Percentiles rank a stretch among this genome's conserved stretches.
Evolutionary conservation across 2,113 vertebrate genomes (phyloP).

Genomic region (Mustela nigripes): DNA sequence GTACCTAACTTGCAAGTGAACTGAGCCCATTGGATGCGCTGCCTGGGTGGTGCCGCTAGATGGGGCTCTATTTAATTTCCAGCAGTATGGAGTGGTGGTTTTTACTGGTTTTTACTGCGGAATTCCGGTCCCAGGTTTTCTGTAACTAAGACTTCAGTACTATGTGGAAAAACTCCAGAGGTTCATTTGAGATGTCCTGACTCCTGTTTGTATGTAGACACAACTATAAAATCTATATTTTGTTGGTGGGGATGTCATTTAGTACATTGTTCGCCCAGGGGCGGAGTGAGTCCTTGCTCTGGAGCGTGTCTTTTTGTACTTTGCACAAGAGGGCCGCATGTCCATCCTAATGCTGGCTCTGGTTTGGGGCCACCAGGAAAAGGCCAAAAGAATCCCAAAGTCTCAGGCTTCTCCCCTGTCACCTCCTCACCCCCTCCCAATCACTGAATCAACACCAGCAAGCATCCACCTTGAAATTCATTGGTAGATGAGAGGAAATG

Average conservation of each 20-base stretch:
- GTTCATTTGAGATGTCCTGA: not conserved
- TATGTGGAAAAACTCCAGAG: not conserved
- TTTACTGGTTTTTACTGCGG: constrained; percentile 29
- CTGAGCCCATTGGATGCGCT: not conserved
- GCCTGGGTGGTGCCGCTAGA: not conserved
- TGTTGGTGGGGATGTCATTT: not conserved
- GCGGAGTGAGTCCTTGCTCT: not conserved
- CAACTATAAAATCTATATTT: not conserved
- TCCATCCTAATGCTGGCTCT: not conserved
- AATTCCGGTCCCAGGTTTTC: not conserved
- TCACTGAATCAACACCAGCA: not conserved
- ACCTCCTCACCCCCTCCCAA: no score
- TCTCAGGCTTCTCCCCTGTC: not conserved
- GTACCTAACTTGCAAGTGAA: not conserved
- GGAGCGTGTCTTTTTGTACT: not conserved
- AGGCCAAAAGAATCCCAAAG: not conserved
- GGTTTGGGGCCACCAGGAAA: not conserved
- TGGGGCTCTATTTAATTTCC: not conserved
- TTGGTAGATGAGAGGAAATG: not conserved
- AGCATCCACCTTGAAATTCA: not conserved
- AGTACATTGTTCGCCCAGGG: not conserved
- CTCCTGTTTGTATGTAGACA: not conserved
- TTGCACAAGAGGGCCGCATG: not conserved
- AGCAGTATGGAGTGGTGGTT: not conserved
- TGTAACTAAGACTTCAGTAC: not conserved